Percentiles rank a stretch among this genome's conserved stretches.
phyloP scores from a whole-genome alignment of 2,888 invertebrate genomes.

The Drosophila algonquin region DNA sequence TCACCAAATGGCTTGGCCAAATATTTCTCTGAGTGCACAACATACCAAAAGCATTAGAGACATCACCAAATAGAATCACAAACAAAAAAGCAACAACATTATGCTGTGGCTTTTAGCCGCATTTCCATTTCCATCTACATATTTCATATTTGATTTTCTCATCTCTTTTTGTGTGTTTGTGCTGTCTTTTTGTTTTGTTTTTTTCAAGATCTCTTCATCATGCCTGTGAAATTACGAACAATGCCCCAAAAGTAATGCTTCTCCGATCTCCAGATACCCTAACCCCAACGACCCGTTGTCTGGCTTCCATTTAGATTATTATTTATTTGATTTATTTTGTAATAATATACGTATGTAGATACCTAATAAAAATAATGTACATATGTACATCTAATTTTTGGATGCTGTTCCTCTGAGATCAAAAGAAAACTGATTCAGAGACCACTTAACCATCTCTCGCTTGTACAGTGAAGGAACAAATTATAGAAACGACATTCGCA shows the following conservation, averaged over 20 bases:
- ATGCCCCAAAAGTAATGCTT: neutral
- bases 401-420: slow-evolving; percentile 7
- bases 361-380: neutral
- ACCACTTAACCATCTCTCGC: neutral
- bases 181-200: neutral
- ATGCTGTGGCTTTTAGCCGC: slow-evolving; percentile 39
- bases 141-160: slow-evolving; percentile 14
- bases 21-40: neutral
- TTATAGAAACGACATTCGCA: no score
- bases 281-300: neutral
- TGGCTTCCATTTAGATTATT: slow-evolving; percentile 36
- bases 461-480: no score
- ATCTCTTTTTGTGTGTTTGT: neutral
- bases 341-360: no score
- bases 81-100: slow-evolving; percentile 29
- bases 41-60: neutral
- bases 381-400: slow-evolving; percentile 24
- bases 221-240: neutral
- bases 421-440: slow-evolving; percentile 17
- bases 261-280: neutral
- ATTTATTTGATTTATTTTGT: no score
- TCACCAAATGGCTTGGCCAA: neutral
- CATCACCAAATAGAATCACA: neutral
- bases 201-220: neutral
- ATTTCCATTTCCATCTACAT: slow-evolving; percentile 29